phyloP scores from a whole-genome alignment of 2,888 invertebrate genomes.

The Melieria picta region DNA sequence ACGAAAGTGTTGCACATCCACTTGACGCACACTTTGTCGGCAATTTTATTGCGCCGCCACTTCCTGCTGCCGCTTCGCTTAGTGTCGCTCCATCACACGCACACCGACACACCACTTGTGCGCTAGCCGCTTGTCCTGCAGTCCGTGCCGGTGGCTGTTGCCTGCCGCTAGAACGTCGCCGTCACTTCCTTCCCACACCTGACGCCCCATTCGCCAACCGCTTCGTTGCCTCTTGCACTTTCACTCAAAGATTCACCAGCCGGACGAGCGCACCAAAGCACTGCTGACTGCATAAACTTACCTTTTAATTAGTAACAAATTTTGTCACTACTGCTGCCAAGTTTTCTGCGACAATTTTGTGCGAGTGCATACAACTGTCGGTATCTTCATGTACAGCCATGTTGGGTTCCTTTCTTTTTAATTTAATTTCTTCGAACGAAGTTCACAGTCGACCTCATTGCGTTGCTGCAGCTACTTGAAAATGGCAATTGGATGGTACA shows the following conservation, averaged over 20 bases:
- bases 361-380: not conserved
- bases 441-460: too few relatives aligned
- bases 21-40: not conserved
- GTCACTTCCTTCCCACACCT: too few relatives aligned
- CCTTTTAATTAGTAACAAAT: constrained; percentile 40
- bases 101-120: not conserved
- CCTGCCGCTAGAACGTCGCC: too few relatives aligned
- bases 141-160: not conserved
- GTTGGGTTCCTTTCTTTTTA: too few relatives aligned
- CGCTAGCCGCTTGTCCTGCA: not conserved
- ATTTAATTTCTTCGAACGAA: too few relatives aligned
- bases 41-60: constrained; percentile 5
- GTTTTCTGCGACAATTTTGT: not conserved
- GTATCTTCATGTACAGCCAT: not conserved
- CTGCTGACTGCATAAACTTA: constrained; percentile 25
- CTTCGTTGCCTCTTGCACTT: too few relatives aligned
- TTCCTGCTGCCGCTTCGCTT: not conserved
- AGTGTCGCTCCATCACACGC: not conserved
- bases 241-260: too few relatives aligned
- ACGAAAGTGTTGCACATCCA: constrained; percentile 16
- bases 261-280: too few relatives aligned
- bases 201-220: too few relatives aligned
- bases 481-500: too few relatives aligned
- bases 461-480: too few relatives aligned
- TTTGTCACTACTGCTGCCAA: not conserved